Conservation (phyloP, 2,113 vertebrate genomes). For the Setophaga coronata region DNA sequence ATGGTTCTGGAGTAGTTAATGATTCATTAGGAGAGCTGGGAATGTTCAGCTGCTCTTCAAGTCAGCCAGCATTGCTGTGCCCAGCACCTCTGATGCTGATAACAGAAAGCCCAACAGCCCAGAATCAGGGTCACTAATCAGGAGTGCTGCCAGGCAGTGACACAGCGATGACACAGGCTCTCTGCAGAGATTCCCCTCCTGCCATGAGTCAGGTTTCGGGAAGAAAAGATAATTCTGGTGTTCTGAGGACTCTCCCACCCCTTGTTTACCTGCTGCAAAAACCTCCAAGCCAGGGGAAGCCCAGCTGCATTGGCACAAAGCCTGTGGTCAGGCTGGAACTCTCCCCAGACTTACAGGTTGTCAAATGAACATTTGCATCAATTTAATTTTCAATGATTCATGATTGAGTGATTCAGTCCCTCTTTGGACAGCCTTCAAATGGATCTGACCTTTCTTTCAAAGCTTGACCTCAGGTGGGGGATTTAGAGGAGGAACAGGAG, state of each 20-base stretch:
- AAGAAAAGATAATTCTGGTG: not conserved
- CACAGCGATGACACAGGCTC: not conserved
- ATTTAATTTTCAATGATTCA: slow-evolving; percentile 63
- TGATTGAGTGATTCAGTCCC: slow-evolving; percentile 49
- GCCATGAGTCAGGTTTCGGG: not conserved
- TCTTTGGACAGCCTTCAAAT: slow-evolving; percentile 30
- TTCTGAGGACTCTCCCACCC: not conserved
- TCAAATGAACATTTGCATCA: slow-evolving; percentile 51
- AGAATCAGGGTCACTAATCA: not conserved
- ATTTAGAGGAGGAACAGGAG: too few relatives aligned
- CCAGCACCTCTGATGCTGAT: not conserved
- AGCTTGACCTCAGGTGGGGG: slow-evolving; percentile 49
- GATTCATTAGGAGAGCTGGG: slow-evolving; percentile 29
- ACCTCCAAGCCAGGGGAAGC: not conserved
- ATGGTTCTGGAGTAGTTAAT: slow-evolving; percentile 22
- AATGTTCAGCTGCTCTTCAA: not conserved
- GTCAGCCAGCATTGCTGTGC: not conserved
- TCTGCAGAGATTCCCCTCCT: not conserved
- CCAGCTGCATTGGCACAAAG: not conserved
- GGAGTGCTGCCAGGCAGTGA: not conserved
- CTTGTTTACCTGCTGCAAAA: not conserved
- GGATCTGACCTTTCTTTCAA: slow-evolving; percentile 58
- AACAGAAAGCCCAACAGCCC: not conserved
- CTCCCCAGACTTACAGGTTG: not conserved
- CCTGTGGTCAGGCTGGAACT: not conserved